Evolutionary conservation across 2,797 vertebrate genomes (phyloP).

Genomic region (Orientallactaga sibirica): DNA sequence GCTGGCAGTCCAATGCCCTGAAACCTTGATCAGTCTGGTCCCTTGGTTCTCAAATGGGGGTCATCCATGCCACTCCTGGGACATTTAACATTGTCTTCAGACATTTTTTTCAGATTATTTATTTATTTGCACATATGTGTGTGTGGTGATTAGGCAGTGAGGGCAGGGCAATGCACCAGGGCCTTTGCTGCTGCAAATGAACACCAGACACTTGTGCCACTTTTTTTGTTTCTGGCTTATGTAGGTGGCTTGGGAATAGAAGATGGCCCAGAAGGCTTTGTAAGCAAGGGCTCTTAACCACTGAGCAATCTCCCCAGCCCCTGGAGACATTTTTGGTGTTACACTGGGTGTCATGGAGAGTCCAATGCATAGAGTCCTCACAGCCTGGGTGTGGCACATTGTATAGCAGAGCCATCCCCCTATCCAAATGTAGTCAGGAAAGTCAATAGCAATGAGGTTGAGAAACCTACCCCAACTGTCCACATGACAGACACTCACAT

Average conservation of each 20-base stretch:
- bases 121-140: too few species aligned
- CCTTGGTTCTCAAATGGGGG: background rate
- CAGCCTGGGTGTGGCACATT: background rate
- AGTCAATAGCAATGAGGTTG: background rate
- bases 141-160: too few species aligned
- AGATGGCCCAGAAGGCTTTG: too few species aligned
- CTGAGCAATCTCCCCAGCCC: background rate
- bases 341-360: too few species aligned
- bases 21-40: rapidly evolving
- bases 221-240: background rate
- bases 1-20: background rate
- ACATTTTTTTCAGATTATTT: too few species aligned
- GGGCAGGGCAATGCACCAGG: too few species aligned
- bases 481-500: background rate
- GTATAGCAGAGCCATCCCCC: too few species aligned
- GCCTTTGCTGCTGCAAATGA: too few species aligned
- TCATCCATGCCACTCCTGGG: background rate
- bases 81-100: background rate
- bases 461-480: background rate
- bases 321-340: background rate
- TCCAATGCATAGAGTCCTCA: background rate
- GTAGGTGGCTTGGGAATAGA: too few species aligned
- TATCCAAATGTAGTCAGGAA: background rate
- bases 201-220: too few species aligned
- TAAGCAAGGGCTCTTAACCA: background rate